Base-by-base conservation (phyloP, 2,888 invertebrate genomes). In the Epinotia bilunana region DNA sequence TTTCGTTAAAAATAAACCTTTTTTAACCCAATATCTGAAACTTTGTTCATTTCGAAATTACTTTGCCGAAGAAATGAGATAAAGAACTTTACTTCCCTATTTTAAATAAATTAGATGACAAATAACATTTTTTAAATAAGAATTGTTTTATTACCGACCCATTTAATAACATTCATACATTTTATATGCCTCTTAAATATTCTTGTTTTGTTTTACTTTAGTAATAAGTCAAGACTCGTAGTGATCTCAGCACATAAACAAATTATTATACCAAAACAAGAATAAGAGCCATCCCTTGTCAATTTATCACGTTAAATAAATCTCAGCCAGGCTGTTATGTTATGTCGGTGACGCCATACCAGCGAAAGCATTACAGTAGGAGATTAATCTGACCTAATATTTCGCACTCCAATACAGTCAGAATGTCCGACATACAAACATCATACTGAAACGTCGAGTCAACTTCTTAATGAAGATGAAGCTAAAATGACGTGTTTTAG, bases 21-120 rank as follows among this genome's bases (percentile, higher is more conserved):
- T 62, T 46, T 28, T 39, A 76, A 77, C 79, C 79, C 78, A 78
- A 72, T 63, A 72, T 63, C 39, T 69, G 78, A 86, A 28, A 86
- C 79, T 83, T 86, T 84, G 82, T 83, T 80, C 79, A 84, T 83
- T 83, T 77, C 67, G 7, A 75, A 80, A 83, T 82, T 80, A 77
- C 69, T 64, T 16, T 55, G 76, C 74, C 71, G 80, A 79, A 80
- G 81, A 81, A 80, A 84, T 83, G 79, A 80, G 76, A 83, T 81
- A 80, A 80, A 83, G 81, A 68, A 67, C 68, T 76, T 76, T 58
- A 18, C 77, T n/a, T n/a, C n/a, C n/a, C n/a, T 81, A 82, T 79
- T 77, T 79, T 75, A 18, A 78, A 80, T 81, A 83, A 83, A 86
- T 86, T 85, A 85, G 84, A 82, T 81, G 78, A 80, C 78, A 81